Evolutionary conservation across 2,797 vertebrate species (phyloP).

Genomic region (Halcyon chelicuti): DNA sequence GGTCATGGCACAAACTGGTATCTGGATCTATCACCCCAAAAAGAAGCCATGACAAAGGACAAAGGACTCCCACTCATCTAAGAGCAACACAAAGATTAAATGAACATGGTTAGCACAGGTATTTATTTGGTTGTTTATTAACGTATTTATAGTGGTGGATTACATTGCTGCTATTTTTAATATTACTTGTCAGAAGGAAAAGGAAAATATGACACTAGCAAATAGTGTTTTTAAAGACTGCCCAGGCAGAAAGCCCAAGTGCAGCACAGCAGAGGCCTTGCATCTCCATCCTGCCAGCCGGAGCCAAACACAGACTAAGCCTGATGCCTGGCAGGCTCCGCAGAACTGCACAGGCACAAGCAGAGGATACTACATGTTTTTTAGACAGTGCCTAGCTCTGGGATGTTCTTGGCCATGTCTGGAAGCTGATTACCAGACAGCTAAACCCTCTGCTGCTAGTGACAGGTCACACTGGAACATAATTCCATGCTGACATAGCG

Average conservation of each 20-base stretch:
- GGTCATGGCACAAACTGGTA: neutral
- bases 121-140: neutral
- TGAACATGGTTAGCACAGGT: fast-evolving
- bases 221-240: neutral
- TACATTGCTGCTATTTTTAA: neutral
- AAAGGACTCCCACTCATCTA: neutral
- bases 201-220: neutral
- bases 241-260: neutral
- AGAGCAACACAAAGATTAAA: neutral
- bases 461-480: fast-evolving
- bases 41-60: neutral
- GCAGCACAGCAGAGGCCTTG: neutral
- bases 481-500: neutral
- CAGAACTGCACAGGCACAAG: neutral
- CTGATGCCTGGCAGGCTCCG: neutral
- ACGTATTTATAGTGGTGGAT: neutral
- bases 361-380: neutral
- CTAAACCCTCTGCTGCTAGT: neutral
- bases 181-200: neutral
- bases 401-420: neutral
- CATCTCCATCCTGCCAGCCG: fast-evolving
- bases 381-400: neutral
- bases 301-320: neutral
- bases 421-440: neutral
- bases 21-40: neutral